Base-by-base conservation (phyloP, 2,888 invertebrate genomes). In the Tetranychus piercei region DNA sequence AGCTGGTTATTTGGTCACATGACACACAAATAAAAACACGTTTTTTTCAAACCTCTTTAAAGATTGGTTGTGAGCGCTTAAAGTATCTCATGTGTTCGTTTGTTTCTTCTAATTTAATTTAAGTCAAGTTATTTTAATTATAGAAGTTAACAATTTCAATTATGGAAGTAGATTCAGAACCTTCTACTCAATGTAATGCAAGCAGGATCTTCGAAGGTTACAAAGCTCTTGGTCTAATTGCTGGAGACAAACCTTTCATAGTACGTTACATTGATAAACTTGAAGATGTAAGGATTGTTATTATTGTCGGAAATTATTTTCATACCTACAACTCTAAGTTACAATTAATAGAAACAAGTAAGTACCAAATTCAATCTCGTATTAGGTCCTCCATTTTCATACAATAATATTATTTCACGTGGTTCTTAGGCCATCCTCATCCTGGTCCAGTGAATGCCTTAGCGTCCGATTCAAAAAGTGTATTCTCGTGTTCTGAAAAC, bases 401-500 rank as follows among this genome's bases (percentile, higher is more conserved):
- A 34, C 34, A 34, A 5, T 34, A 34, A 23, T 67, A 9, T 34
- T 44, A 15, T 71, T 75, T 44, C 11, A 34, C 44, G 45, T 22
- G 5, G 73, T 74, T 43, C 22, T 9, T 44, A 78, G 78, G 78
- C 75, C 76, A 76, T 18, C 76, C 78, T 34, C 91, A 91, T 82
- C 87, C 88, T 0, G 88, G 87, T 4, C 89, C 91, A 22, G 93
- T 94, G 79, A 88, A 88, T 8, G 89, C 89, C 79, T 84, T 94
- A 82, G 86, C 88, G 70, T 87, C 88, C 0, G 92, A 94, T 81
- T 86, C 87, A 23, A 87, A 85, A 80, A 88, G 89, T 80, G 87
- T 91, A 9, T 94, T 90, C 81, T 89, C 92, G 1, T 89, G 90
- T 0, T 87, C 88, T 81, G 88, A 87, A 76, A 90, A 89, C 79